phyloP scores from a whole-genome alignment of 2,797 vertebrate species.

The Myoxocephalus aenaeus region DNA sequence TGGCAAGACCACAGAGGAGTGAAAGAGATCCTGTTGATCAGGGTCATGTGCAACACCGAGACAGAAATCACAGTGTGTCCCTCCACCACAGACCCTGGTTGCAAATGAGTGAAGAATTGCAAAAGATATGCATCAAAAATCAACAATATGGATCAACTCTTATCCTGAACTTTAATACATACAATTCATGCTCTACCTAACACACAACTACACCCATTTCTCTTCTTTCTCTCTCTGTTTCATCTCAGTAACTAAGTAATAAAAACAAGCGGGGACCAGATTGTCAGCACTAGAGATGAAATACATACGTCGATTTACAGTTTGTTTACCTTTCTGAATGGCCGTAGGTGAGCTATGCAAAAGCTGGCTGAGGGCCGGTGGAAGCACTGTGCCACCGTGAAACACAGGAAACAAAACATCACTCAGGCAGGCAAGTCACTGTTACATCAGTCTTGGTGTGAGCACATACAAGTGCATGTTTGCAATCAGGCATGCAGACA shows the following conservation, averaged over 20 bases:
- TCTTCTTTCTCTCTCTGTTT: background rate
- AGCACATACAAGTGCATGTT: background rate
- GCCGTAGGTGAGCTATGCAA: slow-evolving; percentile 39
- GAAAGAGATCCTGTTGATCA: slow-evolving; percentile 5
- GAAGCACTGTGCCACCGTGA: slow-evolving; percentile 35
- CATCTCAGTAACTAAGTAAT: slow-evolving; percentile 9
- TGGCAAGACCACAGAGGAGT: background rate
- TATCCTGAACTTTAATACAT: background rate
- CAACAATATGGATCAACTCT: background rate
- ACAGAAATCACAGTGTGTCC: background rate
- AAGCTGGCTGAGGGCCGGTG: slow-evolving; percentile 23
- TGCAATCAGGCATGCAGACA: background rate
- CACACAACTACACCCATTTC: background rate
- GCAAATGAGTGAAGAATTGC: background rate
- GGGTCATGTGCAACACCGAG: slow-evolving; percentile 7
- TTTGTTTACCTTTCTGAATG: slow-evolving; percentile 23
- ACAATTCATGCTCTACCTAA: background rate
- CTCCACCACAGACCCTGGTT: background rate
- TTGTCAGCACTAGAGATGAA: slow-evolving; percentile 17
- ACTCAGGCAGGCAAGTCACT: background rate
- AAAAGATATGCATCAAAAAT: slow-evolving; percentile 5
- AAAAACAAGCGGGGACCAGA: background rate
- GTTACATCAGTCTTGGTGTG: slow-evolving; percentile 10
- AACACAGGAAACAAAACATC: slow-evolving; percentile 46
- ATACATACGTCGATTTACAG: background rate